Evolutionary conservation across 2,797 vertebrate species (phyloP).

Genomic region (Pelochelys cantorii): DNA sequence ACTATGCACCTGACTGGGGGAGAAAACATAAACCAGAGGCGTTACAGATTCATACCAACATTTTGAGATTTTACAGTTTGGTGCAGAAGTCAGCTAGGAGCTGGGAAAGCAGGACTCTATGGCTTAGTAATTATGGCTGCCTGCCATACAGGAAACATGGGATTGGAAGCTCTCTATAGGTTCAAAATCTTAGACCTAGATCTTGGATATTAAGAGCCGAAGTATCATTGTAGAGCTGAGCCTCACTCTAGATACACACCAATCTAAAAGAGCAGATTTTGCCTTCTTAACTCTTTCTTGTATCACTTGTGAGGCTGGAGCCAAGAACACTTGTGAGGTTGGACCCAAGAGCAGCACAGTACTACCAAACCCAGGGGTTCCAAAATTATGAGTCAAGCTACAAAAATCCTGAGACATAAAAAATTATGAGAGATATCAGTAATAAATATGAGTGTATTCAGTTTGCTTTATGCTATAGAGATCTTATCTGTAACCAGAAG

Average conservation of each 20-base stretch:
- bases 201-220: background rate
- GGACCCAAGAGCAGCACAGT: background rate
- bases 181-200: background rate
- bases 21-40: constrained; percentile 30
- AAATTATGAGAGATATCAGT: background rate
- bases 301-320: background rate
- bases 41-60: constrained; percentile 7
- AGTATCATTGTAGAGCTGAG: background rate
- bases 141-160: constrained; percentile 48
- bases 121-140: constrained; percentile 31
- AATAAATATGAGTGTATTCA: background rate
- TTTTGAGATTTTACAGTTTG: constrained; percentile 50
- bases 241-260: background rate
- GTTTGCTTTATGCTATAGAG: background rate
- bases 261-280: background rate
- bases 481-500: background rate
- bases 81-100: constrained; percentile 32
- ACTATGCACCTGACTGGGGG: constrained; percentile 58
- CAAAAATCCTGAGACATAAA: background rate
- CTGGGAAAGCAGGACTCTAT: constrained; percentile 1
- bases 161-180: background rate
- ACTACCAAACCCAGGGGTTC: background rate
- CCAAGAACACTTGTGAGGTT: background rate
- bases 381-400: background rate
- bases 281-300: background rate